phyloP scores from a whole-genome alignment of 2,797 vertebrate genomes.

The Coregonus sp. region DNA sequence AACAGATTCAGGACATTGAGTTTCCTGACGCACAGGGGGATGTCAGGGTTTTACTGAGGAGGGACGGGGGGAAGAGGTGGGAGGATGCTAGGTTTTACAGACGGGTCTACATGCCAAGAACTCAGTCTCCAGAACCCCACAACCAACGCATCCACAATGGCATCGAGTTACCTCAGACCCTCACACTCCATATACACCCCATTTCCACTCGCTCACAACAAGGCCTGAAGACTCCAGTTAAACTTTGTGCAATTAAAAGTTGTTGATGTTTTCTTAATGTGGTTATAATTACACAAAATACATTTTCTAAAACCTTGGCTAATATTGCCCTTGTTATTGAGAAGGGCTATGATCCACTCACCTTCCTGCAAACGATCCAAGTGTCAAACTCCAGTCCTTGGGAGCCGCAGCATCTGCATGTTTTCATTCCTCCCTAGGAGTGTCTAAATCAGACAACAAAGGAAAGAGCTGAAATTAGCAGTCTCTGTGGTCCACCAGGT shows the following conservation, averaged over 20 bases:
- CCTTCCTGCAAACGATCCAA: neutral
- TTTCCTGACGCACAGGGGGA: constrained; percentile 11
- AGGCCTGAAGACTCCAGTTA: neutral
- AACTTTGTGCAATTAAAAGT: neutral
- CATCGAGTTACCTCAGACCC: constrained; percentile 2
- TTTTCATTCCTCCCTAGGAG: too few relatives aligned
- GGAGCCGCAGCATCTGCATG: too few relatives aligned
- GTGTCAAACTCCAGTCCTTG: too few relatives aligned
- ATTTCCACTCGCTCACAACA: neutral
- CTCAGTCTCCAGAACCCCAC: neutral
- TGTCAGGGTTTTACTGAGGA: neutral
- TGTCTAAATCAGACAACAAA: too few relatives aligned
- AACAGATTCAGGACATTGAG: constrained; percentile 7
- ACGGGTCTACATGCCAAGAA: neutral
- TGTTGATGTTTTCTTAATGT: neutral
- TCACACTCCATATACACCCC: neutral
- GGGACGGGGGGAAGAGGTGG: neutral
- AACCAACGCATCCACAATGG: constrained; percentile 5
- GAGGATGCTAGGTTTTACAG: neutral
- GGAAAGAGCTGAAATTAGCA: too few relatives aligned
- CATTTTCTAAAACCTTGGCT: neutral
- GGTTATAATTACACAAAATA: neutral
- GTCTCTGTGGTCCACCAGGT: neutral
- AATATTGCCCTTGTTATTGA: neutral
- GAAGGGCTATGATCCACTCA: neutral